Percentiles rank a stretch among this genome's conserved stretches.
phyloP scores from a whole-genome alignment of 2,113 vertebrate species.

The Aramus guarauna region DNA sequence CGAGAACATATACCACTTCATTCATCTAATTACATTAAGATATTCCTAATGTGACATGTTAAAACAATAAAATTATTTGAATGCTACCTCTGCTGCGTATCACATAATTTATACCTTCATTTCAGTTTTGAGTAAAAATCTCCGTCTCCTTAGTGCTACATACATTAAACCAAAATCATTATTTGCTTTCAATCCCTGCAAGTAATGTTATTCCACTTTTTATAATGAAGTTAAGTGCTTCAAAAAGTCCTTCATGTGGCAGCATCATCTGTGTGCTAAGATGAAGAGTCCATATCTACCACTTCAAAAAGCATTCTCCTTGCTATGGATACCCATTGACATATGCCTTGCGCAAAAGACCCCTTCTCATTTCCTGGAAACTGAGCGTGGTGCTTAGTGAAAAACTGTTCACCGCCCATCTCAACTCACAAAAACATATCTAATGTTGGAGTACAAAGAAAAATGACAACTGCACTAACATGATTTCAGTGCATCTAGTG shows the following conservation, averaged over 20 bases:
- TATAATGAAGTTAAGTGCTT: conserved; percentile 41
- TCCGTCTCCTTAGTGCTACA: background rate
- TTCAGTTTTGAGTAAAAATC: background rate
- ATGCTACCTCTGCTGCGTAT: background rate
- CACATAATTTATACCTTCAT: background rate
- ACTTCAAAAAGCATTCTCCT: conserved; percentile 27
- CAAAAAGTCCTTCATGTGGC: conserved; percentile 2
- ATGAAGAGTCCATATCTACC: background rate
- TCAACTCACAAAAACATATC: conserved; percentile 7
- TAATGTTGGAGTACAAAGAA: conserved; percentile 29
- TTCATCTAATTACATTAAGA: background rate
- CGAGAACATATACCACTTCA: background rate
- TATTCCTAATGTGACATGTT: background rate
- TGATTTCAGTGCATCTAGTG: conserved; percentile 29
- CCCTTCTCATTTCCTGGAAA: background rate
- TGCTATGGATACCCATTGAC: background rate
- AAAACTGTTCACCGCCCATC: background rate
- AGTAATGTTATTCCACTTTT: conserved; percentile 22
- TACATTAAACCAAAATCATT: background rate
- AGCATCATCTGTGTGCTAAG: background rate
- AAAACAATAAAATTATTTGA: background rate
- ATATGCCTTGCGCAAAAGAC: background rate
- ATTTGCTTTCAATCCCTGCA: conserved; percentile 12
- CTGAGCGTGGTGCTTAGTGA: background rate
- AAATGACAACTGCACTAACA: conserved; percentile 25